Percentiles rank a stretch among this genome's conserved stretches.
phyloP scores from a whole-genome alignment of 2,888 invertebrate species.

The Anagyrus pseudococci region DNA sequence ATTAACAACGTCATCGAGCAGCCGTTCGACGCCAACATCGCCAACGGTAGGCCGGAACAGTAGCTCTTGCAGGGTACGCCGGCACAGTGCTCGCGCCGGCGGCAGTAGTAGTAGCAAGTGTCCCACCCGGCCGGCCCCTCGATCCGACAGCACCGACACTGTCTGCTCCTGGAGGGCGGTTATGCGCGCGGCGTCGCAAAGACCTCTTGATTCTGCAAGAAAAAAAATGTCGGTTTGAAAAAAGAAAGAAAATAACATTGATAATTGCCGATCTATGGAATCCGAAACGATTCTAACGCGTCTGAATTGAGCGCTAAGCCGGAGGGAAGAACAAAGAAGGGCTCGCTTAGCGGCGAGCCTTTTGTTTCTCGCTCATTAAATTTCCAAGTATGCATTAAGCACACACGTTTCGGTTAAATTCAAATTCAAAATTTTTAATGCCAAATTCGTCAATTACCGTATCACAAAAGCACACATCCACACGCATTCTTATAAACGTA shows the following conservation, averaged over 20 bases:
- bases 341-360: too few species aligned
- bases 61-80: conserved; percentile 70
- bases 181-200: conserved; percentile 68
- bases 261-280: too few species aligned
- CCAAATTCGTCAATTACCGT: too few species aligned
- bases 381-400: too few species aligned
- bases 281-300: too few species aligned
- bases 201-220: conserved; percentile 68
- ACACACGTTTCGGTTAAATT: too few species aligned
- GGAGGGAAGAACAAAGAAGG: too few species aligned
- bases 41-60: conserved; percentile 82
- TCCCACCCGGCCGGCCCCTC: conserved; percentile 75
- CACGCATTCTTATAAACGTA: too few species aligned
- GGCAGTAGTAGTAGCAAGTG: conserved; percentile 78
- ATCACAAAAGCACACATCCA: too few species aligned
- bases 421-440: too few species aligned
- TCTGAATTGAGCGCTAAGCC: too few species aligned
- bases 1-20: conserved; percentile 69
- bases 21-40: conserved; percentile 74
- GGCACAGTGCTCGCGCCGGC: conserved; percentile 66
- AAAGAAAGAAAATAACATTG: neutral
- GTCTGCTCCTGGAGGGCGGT: conserved; percentile 82
- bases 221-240: neutral
- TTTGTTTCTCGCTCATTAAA: too few species aligned
- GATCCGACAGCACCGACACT: conserved; percentile 77